Evolutionary conservation across 2,113 vertebrate species (phyloP).

Genomic region (Fulica atra): DNA sequence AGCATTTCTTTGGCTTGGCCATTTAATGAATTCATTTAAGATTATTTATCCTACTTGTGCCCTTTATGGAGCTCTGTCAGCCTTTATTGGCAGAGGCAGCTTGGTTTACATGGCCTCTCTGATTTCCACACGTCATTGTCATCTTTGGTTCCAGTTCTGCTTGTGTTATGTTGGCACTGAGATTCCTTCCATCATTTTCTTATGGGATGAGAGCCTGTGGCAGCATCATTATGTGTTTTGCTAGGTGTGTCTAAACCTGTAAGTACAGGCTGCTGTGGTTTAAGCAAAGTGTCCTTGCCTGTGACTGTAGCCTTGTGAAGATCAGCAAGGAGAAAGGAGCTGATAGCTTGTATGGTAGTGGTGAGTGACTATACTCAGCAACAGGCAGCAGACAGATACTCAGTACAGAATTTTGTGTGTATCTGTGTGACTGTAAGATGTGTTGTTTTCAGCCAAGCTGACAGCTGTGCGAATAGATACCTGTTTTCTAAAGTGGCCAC

Average conservation of each 20-base stretch:
- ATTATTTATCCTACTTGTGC: background rate
- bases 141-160: background rate
- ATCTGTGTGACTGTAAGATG: background rate
- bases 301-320: background rate
- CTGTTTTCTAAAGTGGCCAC: background rate
- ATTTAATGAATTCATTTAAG: background rate
- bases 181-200: background rate
- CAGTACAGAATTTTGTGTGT: background rate
- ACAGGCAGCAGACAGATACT: background rate
- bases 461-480: background rate
- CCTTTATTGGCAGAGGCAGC: background rate
- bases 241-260: rapidly evolving
- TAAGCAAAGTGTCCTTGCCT: background rate
- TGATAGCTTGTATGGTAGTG: background rate
- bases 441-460: background rate
- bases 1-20: background rate
- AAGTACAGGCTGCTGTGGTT: background rate
- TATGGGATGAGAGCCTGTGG: background rate
- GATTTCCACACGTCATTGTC: rapidly evolving
- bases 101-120: background rate
- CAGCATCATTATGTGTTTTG: background rate
- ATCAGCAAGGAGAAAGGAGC: background rate
- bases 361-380: background rate
- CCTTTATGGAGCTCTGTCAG: background rate
- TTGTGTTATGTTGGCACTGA: background rate